A percentile compares a stretch with the other conserved stretches of the same genome.
phyloP scores from a whole-genome alignment of 2,888 invertebrate species.

The Lithophane semibrunnea region DNA sequence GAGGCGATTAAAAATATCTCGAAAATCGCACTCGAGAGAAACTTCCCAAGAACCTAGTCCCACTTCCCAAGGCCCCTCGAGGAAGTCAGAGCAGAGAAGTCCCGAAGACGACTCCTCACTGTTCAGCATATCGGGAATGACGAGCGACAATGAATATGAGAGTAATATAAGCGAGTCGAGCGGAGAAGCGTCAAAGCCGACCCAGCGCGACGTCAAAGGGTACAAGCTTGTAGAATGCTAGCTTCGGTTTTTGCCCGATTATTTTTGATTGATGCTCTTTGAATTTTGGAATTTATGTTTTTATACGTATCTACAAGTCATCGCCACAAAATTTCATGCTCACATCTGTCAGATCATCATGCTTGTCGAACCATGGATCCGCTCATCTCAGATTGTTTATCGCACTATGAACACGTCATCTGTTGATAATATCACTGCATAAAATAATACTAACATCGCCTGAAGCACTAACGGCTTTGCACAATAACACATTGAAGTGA shows the following conservation, averaged over 20 bases:
- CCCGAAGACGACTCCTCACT: constrained; percentile 90
- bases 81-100: constrained; percentile 89
- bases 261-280: constrained; percentile 84
- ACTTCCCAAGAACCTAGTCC: constrained; percentile 87
- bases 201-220: constrained; percentile 88
- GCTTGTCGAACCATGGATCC: constrained; percentile 65
- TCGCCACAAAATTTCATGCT: constrained; percentile 56
- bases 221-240: constrained; percentile 88
- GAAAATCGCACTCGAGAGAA: constrained; percentile 83
- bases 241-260: constrained; percentile 85
- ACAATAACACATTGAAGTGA: constrained; percentile 42
- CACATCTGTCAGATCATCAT: constrained; percentile 55
- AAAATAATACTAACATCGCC: constrained; percentile 54
- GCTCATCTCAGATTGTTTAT: constrained; percentile 51
- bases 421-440: constrained; percentile 55
- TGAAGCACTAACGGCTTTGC: constrained; percentile 62
- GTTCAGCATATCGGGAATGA: constrained; percentile 91
- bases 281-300: constrained; percentile 74
- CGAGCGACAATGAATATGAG: constrained; percentile 90
- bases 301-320: constrained; percentile 56
- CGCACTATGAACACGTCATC: constrained; percentile 52
- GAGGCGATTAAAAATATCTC: constrained; percentile 78
- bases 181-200: constrained; percentile 87
- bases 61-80: constrained; percentile 86
- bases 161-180: constrained; percentile 90